Conservation (phyloP, 2,888 invertebrate genomes). For the Rotaria socialis region DNA sequence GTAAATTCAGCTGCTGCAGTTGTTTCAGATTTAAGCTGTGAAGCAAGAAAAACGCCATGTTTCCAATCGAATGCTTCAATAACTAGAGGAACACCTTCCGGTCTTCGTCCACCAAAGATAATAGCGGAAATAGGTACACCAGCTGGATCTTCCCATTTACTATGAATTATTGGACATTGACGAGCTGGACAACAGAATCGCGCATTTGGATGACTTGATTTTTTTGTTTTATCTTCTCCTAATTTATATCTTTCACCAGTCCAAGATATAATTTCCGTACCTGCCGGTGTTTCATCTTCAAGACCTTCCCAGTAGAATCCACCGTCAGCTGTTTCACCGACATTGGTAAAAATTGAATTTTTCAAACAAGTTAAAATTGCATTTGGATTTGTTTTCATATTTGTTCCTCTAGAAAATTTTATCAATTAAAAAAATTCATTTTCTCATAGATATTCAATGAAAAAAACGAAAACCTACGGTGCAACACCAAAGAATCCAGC, state of each 20-base stretch:
- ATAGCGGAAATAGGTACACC: conserved; percentile 96
- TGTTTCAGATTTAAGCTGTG: conserved; percentile 85
- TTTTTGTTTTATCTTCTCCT: conserved; percentile 60
- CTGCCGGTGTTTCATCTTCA: conserved; percentile 67
- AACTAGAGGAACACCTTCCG: conserved; percentile 82
- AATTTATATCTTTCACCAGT: conserved; percentile 49
- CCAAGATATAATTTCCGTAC: conserved; percentile 53
- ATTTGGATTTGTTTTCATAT: conserved; percentile 83
- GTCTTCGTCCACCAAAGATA: conserved; percentile 88
- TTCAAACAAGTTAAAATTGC: conserved; percentile 77
- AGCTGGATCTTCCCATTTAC: conserved; percentile 81
- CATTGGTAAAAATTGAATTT: conserved; percentile 94
- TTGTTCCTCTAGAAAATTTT: conserved; percentile 66
- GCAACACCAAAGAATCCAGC: conserved; percentile 99
- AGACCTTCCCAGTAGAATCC: conserved; percentile 98
- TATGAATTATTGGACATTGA: conserved; percentile 90
- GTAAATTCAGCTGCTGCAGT: conserved; percentile 93
- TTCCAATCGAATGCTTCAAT: conserved; percentile 87
- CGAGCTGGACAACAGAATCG: conserved; percentile 86
- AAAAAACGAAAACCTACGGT: conserved; percentile 61
- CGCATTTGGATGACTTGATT: conserved; percentile 74
- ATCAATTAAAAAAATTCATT: neutral
- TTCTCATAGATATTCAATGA: conserved; percentile 51
- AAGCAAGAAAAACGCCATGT: conserved; percentile 92
- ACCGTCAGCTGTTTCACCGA: conserved; percentile 87